Evolutionary conservation across 2,888 invertebrate species (phyloP).

Genomic region (Ischnus inquisitorius): DNA sequence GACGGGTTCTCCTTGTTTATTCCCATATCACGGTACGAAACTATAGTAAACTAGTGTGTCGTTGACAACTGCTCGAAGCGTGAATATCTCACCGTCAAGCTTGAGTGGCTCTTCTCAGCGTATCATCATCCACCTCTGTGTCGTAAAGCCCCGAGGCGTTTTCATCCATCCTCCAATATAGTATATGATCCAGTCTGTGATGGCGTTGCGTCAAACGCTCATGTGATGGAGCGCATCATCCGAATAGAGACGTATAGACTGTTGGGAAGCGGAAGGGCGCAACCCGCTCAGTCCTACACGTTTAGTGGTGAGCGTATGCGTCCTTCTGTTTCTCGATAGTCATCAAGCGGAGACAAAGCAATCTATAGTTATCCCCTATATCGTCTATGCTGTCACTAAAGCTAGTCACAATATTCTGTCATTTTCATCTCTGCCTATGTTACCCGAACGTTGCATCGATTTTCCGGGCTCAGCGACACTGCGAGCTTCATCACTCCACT

Average conservation of each 20-base stretch:
- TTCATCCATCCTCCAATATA: constrained; percentile 14
- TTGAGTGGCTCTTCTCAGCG: constrained; percentile 41
- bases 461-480: constrained; percentile 30
- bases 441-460: constrained; percentile 32
- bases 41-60: constrained; percentile 5
- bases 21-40: background rate
- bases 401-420: constrained; percentile 25
- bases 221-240: constrained; percentile 40
- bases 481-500: background rate
- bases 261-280: no score
- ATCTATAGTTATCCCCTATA: background rate
- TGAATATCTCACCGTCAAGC: constrained; percentile 44
- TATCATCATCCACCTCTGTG: constrained; percentile 36
- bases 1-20: constrained; percentile 1
- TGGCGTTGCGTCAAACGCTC: constrained; percentile 45
- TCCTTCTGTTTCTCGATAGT: no score
- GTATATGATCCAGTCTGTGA: constrained; percentile 14
- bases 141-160: constrained; percentile 48
- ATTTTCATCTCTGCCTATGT: constrained; percentile 30
- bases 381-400: background rate
- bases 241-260: constrained; percentile 16
- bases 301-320: no score
- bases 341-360: constrained; percentile 33
- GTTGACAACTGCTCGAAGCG: constrained; percentile 53
- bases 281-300: no score